Evolutionary conservation across 2,113 vertebrate genomes (phyloP).

Genomic region (Mormoops blainvillei): DNA sequence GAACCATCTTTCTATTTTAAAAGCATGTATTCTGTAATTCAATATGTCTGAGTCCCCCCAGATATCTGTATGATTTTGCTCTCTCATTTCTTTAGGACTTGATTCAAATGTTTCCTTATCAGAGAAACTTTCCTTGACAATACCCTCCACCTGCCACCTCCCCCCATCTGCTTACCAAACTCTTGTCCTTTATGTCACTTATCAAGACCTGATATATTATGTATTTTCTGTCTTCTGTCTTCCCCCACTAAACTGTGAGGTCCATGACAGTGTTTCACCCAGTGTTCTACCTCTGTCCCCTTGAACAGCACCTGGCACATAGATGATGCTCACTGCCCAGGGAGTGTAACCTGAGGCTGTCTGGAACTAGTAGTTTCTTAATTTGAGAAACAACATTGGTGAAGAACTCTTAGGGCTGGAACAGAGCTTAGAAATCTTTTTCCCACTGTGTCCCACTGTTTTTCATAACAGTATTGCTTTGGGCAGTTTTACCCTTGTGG

Average conservation of each 20-base stretch:
- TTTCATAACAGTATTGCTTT: background rate
- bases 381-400: background rate
- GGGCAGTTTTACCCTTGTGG: background rate
- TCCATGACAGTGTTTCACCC: background rate
- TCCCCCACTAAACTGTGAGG: background rate
- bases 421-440: background rate
- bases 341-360: background rate
- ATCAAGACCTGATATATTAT: too few relatives aligned
- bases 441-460: background rate
- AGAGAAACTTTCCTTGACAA: background rate
- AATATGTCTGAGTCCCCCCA: background rate
- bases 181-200: background rate
- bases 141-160: background rate
- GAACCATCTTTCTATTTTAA: conserved; percentile 36
- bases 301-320: background rate
- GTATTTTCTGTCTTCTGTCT: background rate
- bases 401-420: background rate
- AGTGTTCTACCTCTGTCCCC: background rate
- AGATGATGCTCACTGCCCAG: background rate
- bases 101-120: background rate
- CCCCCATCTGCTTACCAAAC: background rate
- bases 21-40: conserved; percentile 6
- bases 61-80: background rate
- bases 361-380: background rate
- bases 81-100: background rate